These are phyloP conservation scores for Coturnix japonica DNA, from an alignment of 2,113 vertebrate genomes.

Conservation along the genomic window DNA sequence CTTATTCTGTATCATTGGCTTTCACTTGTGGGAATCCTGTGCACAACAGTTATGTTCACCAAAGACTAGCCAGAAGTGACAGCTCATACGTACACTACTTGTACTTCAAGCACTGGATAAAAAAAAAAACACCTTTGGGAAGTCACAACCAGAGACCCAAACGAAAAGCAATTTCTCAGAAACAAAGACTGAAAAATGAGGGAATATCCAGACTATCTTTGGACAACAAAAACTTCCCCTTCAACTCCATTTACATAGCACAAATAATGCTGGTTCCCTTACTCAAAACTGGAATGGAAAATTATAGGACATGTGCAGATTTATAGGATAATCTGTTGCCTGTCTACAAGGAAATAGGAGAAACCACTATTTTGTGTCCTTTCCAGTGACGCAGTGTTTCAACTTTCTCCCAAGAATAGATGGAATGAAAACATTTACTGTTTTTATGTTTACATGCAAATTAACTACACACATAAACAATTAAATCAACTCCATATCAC, in stretches of 20 bases:
- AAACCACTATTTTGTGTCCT: not conserved
- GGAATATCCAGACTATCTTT: not conserved
- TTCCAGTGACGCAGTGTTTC: not conserved
- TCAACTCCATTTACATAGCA: not conserved
- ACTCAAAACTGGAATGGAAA: not conserved
- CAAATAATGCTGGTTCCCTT: not conserved
- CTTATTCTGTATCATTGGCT: not conserved
- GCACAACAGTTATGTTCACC: not conserved
- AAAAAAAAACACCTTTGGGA: not conserved
- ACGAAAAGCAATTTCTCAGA: not conserved
- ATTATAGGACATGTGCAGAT: not conserved
- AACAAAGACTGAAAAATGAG: not conserved
- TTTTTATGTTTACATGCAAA: not conserved
- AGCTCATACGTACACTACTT: no score
- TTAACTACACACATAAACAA: not conserved
- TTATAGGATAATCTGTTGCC: not conserved
- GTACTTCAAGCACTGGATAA: not conserved
- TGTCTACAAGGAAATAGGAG: not conserved
- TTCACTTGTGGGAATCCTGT: not conserved
- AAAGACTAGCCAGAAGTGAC: not conserved
- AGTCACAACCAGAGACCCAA: not conserved
- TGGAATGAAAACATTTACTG: rapidly evolving
- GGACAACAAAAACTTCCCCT: not conserved
- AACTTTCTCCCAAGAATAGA: not conserved
- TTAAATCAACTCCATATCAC: not conserved